These are phyloP conservation scores for Cirrhinus mrigala DNA, from an alignment of 2,797 vertebrate genomes.

Conservation along the genomic window DNA sequence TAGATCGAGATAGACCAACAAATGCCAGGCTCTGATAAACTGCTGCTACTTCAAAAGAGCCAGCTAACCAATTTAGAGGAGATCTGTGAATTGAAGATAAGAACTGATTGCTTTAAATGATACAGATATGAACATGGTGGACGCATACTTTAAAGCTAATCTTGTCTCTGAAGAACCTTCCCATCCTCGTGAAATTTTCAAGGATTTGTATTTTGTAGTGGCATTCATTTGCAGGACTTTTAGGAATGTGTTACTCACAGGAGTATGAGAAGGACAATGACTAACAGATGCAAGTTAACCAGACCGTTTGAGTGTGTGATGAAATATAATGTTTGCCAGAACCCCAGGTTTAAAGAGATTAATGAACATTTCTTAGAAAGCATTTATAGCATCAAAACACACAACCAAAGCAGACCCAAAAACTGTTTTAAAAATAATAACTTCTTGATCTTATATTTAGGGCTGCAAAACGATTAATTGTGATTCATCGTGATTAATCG, in stretches of 20 bases:
- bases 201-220: neutral
- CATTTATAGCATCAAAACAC: neutral
- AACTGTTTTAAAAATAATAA: neutral
- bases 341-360: slow-evolving; percentile 19
- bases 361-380: neutral
- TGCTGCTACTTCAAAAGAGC: slow-evolving; percentile 29
- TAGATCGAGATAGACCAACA: slow-evolving; percentile 51
- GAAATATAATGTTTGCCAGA: slow-evolving; percentile 19
- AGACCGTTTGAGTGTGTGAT: slow-evolving; percentile 19
- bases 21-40: slow-evolving; percentile 39
- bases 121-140: slow-evolving; percentile 21
- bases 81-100: slow-evolving; percentile 39
- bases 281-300: slow-evolving; percentile 34
- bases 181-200: neutral
- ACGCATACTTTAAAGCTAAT: neutral
- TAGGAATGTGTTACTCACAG: slow-evolving; percentile 14
- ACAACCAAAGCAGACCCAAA: neutral
- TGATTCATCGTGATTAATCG: too few species aligned
- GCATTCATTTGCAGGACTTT: neutral
- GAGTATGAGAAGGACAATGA: slow-evolving; percentile 17
- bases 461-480: too few species aligned
- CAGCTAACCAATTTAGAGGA: slow-evolving; percentile 34
- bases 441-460: too few species aligned
- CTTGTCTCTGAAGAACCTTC: neutral
- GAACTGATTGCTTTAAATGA: slow-evolving; percentile 28